Conservation (phyloP, 2,888 invertebrate genomes). For the Apoderus coryli region DNA sequence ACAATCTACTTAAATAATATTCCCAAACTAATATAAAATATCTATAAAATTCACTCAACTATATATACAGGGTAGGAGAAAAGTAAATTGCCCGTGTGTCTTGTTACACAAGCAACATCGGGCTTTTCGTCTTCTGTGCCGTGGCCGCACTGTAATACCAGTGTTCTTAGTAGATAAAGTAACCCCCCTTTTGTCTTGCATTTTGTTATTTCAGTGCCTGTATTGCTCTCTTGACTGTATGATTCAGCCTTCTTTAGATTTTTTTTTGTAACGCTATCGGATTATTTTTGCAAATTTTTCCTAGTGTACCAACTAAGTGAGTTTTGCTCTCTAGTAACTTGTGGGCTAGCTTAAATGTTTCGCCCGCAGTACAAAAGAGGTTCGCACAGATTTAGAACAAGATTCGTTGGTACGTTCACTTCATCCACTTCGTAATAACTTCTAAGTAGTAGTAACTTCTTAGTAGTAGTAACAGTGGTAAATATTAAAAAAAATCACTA, state of each 20-base stretch:
- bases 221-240: slow-evolving; percentile 8
- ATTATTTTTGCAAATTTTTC: slow-evolving; percentile 20
- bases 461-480: too few species aligned
- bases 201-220: slow-evolving; percentile 8
- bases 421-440: slow-evolving; percentile 14
- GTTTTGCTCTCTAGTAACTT: slow-evolving; percentile 18
- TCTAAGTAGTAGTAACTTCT: slow-evolving; percentile 15
- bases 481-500: too few species aligned
- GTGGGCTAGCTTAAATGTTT: slow-evolving; percentile 11
- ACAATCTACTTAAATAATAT: too few species aligned
- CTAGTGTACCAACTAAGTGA: slow-evolving; percentile 22
- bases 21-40: too few species aligned
- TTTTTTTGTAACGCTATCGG: slow-evolving; percentile 16
- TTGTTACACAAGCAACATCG: too few species aligned
- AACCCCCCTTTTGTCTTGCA: slow-evolving; percentile 11
- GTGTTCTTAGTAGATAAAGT: slow-evolving; percentile 7
- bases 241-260: slow-evolving; percentile 16
- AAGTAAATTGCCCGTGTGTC: too few species aligned
- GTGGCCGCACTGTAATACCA: slow-evolving; percentile 3
- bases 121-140: slow-evolving; percentile 4
- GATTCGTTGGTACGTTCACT: slow-evolving; percentile 13
- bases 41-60: too few species aligned
- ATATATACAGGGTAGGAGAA: too few species aligned
- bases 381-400: slow-evolving; percentile 14
- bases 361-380: slow-evolving; percentile 14